Evolutionary conservation across 1,140 invertebrate species (phyloP).

Genomic region (Gryon sp.): DNA sequence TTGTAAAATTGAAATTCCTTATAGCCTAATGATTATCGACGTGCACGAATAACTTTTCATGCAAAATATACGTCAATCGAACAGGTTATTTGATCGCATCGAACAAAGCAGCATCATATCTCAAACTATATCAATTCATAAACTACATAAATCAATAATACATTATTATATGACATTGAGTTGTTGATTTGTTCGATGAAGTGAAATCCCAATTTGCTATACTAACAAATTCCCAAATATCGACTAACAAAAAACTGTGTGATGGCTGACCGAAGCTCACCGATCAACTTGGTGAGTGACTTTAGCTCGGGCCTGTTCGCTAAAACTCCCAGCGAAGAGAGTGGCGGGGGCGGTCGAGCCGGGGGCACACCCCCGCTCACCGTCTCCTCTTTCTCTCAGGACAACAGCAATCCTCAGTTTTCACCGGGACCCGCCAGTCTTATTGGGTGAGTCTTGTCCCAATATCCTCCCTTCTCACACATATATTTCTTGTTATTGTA

Average conservation of each 20-base stretch:
- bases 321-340: conserved; percentile 92
- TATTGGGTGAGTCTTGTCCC: conserved; percentile 77
- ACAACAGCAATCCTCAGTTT: conserved; percentile 76
- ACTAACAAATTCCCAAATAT: conserved; percentile 49
- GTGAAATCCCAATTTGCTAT: conserved; percentile 5
- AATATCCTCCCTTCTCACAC: conserved; percentile 30
- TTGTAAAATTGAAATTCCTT: too few relatives aligned
- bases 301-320: conserved; percentile 91
- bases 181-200: conserved; percentile 14
- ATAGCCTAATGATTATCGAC: conserved; percentile 19
- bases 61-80: neutral
- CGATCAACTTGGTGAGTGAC: conserved; percentile 92
- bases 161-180: too few relatives aligned
- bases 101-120: too few relatives aligned
- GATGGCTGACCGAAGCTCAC: conserved; percentile 84
- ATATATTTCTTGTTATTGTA: conserved; percentile 10
- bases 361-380: conserved; percentile 78
- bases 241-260: conserved; percentile 75
- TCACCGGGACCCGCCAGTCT: conserved; percentile 76
- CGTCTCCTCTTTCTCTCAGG: conserved; percentile 79
- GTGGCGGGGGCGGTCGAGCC: conserved; percentile 81
- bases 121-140: too few relatives aligned
- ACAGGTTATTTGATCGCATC: too few relatives aligned
- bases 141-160: too few relatives aligned
- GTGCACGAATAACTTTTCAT: conserved; percentile 26